These are phyloP conservation scores for Oreohelix idahoensis DNA, from an alignment of 1,140 invertebrate genomes.

Conservation along the genomic window DNA sequence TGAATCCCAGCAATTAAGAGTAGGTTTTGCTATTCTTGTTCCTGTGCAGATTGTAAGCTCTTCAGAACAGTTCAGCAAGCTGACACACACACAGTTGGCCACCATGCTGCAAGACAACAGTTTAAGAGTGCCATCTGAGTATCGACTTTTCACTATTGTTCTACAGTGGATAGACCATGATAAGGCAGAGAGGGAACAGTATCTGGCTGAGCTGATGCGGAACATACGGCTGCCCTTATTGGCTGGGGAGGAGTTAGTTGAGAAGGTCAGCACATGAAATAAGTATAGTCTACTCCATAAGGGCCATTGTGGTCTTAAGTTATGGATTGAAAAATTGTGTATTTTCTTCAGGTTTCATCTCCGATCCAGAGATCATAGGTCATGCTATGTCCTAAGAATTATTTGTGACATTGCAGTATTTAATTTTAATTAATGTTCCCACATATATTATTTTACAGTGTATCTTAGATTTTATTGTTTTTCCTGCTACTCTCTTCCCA, in stretches of 20 bases:
- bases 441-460: too few species aligned
- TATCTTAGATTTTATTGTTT: too few species aligned
- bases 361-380: too few species aligned
- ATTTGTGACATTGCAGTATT: too few species aligned
- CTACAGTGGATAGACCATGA: conserved; percentile 65
- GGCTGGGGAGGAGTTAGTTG: conserved; percentile 70
- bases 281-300: too few species aligned
- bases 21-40: not conserved
- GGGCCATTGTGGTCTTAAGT: too few species aligned
- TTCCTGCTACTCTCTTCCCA: too few species aligned
- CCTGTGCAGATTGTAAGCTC: conserved; percentile 53
- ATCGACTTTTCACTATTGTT: conserved; percentile 65
- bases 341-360: too few species aligned
- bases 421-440: too few species aligned
- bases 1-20: too few species aligned
- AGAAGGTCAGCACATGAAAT: conserved; percentile 61
- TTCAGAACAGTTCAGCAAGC: conserved; percentile 65
- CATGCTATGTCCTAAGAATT: too few species aligned
- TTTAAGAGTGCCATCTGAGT: conserved; percentile 67
- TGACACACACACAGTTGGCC: conserved; percentile 63
- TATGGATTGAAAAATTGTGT: too few species aligned
- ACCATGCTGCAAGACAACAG: conserved; percentile 62
- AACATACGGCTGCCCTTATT: conserved; percentile 69
- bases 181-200: conserved; percentile 52
- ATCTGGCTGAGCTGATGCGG: conserved; percentile 62